Conservation (phyloP, 2,113 vertebrate species). For the Promerops cafer region DNA sequence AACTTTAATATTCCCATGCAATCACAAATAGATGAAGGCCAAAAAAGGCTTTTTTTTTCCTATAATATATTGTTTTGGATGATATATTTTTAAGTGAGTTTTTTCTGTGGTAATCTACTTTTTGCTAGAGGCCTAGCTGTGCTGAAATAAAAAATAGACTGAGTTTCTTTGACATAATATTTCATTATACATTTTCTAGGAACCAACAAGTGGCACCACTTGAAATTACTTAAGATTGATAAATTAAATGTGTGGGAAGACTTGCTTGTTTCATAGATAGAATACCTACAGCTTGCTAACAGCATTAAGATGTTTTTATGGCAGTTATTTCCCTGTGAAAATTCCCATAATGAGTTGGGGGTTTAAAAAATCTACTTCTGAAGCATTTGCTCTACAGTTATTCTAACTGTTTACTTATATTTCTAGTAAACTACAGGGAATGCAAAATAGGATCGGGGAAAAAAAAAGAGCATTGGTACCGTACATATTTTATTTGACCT, state of each 20-base stretch:
- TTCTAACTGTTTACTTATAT: not conserved
- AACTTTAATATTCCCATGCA: not conserved
- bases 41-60: not conserved
- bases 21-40: not conserved
- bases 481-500: not conserved
- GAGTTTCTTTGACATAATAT: not conserved
- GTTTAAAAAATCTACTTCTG: not conserved
- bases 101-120: not conserved
- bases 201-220: not conserved
- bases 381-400: not conserved
- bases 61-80: not conserved
- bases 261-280: not conserved
- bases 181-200: not conserved
- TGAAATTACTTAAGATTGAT: not conserved
- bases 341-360: not conserved
- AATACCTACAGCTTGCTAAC: not conserved
- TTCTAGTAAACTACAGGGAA: not conserved
- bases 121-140: not conserved
- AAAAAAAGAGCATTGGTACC: not conserved
- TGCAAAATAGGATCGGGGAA: not conserved
- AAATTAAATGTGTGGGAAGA: not conserved
- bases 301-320: not conserved
- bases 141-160: not conserved
- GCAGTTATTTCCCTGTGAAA: not conserved
- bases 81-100: not conserved